Percentiles rank a stretch among this genome's conserved stretches.
phyloP scores from a whole-genome alignment of 30 jellyfish, hydroid and myxozoan species.

The Cassiopea xamachana region DNA sequence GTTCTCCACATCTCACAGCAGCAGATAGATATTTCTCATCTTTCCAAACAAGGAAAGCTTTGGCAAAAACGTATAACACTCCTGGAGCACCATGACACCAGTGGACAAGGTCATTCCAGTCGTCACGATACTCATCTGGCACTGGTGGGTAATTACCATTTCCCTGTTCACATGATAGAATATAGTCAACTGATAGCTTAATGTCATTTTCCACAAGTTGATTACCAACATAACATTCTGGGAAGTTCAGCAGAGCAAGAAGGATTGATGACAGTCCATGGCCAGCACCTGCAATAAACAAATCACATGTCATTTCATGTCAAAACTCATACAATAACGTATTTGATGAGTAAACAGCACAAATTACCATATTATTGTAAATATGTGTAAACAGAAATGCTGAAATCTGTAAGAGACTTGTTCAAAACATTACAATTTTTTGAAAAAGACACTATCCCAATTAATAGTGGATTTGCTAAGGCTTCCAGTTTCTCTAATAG shows the following conservation, averaged over 20 bases:
- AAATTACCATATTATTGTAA: too few relatives aligned
- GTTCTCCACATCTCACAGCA: slow-evolving; percentile 90
- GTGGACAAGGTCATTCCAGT: slow-evolving; percentile 96
- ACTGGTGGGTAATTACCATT: slow-evolving; percentile 95
- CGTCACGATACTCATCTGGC: slow-evolving; percentile 92
- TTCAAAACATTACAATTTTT: too few relatives aligned
- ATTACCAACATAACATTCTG: slow-evolving; percentile 80
- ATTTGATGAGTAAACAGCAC: too few relatives aligned
- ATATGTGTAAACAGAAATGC: too few relatives aligned
- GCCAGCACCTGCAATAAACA: slow-evolving; percentile 88
- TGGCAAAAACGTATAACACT: slow-evolving; percentile 79
- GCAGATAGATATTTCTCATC: slow-evolving; percentile 89
- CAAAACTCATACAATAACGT: too few relatives aligned
- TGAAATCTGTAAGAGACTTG: too few relatives aligned
- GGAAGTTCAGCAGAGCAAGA: slow-evolving; percentile 80
- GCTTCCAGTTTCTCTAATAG: too few relatives aligned
- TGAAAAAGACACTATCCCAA: too few relatives aligned
- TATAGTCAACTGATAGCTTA: slow-evolving; percentile 82
- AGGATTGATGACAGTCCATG: slow-evolving; percentile 91
- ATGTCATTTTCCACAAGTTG: slow-evolving; percentile 88
- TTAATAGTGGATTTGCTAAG: too few relatives aligned
- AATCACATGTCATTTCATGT: background rate
- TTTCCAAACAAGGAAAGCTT: slow-evolving; percentile 92
- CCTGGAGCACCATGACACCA: slow-evolving; percentile 99
- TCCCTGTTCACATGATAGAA: slow-evolving; percentile 78